These are phyloP conservation scores for Pantherophis vulpinus DNA, from an alignment of 2,797 vertebrate species.

Conservation along the genomic window DNA sequence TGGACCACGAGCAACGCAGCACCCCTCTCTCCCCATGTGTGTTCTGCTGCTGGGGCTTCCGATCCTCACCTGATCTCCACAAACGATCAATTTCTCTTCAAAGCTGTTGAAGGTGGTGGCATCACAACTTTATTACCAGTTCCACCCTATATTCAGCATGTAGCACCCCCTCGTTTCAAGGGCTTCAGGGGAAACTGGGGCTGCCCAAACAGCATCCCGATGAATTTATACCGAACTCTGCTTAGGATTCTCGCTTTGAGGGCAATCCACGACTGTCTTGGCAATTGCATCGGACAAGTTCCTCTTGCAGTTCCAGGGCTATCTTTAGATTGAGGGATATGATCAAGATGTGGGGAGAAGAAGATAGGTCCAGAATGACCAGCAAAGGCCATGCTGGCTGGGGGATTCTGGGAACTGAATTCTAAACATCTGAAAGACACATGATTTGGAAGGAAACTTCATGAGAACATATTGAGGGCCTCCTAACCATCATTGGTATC, in stretches of 20 bases:
- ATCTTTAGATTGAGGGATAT: background rate
- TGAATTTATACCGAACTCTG: accelerated
- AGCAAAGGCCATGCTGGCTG: background rate
- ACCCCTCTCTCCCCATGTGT: background rate
- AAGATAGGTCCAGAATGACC: background rate
- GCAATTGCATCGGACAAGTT: background rate
- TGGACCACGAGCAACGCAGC: background rate
- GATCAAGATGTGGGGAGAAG: background rate
- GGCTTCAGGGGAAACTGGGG: background rate
- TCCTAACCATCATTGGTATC: background rate
- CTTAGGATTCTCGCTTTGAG: background rate
- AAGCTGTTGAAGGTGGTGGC: too few relatives aligned
- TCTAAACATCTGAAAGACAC: background rate
- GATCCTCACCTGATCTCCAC: background rate
- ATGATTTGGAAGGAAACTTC: too few relatives aligned
- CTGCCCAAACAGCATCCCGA: background rate
- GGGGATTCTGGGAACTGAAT: background rate
- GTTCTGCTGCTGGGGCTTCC: background rate
- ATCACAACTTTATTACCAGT: background rate
- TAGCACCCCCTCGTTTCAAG: background rate
- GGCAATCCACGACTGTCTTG: background rate
- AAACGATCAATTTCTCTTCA: background rate
- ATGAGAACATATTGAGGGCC: background rate
- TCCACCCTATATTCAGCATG: background rate
- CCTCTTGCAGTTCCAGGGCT: background rate